Evolutionary conservation across 2,888 invertebrate genomes (phyloP), one percentile per base, ranked within the genome.

Genomic region (Caenorhabditis macrosperma): DNA sequence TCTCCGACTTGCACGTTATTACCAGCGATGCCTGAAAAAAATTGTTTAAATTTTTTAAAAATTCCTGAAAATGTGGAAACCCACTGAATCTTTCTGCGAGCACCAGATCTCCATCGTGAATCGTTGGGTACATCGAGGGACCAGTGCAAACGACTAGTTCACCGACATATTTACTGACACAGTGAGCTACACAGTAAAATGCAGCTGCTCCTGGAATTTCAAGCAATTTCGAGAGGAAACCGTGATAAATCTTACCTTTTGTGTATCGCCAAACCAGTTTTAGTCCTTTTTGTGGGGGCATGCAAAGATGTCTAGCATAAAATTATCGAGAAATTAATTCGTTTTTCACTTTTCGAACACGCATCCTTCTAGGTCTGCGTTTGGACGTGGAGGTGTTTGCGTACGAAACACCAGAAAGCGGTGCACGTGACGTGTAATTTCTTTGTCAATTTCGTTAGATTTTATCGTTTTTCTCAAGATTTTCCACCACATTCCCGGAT

Each of bases 121-220:
- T 82, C 7, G 88, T 89, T 7, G 89, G 89, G 60, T 86, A 64
- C 89, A 89, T 89, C 15, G 88, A 88, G 5, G 83, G 83, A 9
- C 87, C 87, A 38, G 81, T 83, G 61, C 87, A 87, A 30, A 86
- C 82, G 17, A 87, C 85, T 12, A 87, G 46, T 60, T 88, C 87
- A 2, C 87, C 87, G 28, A 87, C 55, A 68, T 86, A 78, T 17
- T 24, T 54, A 28, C 79, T 82, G 46, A 86, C 35, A 17, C 78
- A 71, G 61, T 85, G 82, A 35, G 78, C 77, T 2, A 81, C 79
- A 52, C 82, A 83, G 55, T 82, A 85, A 35, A 86, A 78, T 26
- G 69, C 66, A 12, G 81, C 82, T 1, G 81, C 78, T n/a, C 84
- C 81, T 81, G 72, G 22, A 67, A 24, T 33, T 44, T 12, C 3